Base-by-base conservation (phyloP, 2,888 invertebrate species). In the Mimumesa dahlbomi region DNA sequence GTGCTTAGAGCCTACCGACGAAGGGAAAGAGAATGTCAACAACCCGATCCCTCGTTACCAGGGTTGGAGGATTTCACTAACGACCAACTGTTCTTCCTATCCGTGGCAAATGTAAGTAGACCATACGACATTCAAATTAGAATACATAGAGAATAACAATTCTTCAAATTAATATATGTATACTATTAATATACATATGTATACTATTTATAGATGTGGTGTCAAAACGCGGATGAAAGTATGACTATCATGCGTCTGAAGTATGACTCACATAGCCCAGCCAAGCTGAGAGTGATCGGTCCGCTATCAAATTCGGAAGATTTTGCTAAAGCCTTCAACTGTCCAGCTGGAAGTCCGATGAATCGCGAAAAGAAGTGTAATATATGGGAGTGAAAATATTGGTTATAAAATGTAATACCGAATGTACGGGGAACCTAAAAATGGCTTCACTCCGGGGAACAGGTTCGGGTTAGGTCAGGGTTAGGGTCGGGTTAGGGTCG, bases 1-100 rank as follows among this genome's bases (percentile, higher is more conserved):
- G 94, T 95, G 0, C 94, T 93, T 79, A 87, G 90, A 81, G 95
- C 95, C 0, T 95, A 93, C 90, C 48, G 62, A 6, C 53, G 70
- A 19, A 65, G 75, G 1, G 43, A 68, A 50, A 68, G 71, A 13
- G 53, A 65, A 29, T 70, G 69, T 11, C 25, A 18, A 2, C 65
- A 53, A 6, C 11, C 58, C 4, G 73, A 73, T 11, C 34, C 50
- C 1, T 14, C 25, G 11, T 62, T 90, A 18, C 88, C 89, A 7
- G 89, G 89, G 2, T 64, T 89, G 14, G 87, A 89, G 43, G 64
- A 83, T 1, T 87, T 84, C 48, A 77, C 80, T 1, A 81, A 85
- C 11, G 85, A 90, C 11, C 90, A 90, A 72, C 78, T 89, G 5
- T 89, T 89, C 75, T 90, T 89, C 73, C 57, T 90, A 6, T 82